Evolutionary conservation across 1,140 invertebrate genomes (phyloP).

Genomic region (Acyrthosiphon pisum): DNA sequence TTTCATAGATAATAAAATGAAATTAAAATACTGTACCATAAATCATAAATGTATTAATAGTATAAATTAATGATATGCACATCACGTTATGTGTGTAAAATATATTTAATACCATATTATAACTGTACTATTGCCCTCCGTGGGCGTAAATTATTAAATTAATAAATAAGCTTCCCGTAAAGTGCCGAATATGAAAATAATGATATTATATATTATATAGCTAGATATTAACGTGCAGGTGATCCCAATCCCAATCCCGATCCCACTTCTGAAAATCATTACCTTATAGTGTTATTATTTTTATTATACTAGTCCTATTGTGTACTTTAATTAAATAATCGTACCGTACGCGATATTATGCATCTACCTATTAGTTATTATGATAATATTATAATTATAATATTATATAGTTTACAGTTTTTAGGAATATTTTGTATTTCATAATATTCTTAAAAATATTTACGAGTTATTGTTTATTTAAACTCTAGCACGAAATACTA

Average conservation of each 20-base stretch:
- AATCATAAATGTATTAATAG: too few species aligned
- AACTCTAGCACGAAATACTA: neutral
- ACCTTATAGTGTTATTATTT: neutral
- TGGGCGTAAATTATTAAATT: too few species aligned
- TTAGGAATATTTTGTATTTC: neutral
- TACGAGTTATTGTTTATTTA: neutral
- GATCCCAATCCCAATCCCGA: too few species aligned
- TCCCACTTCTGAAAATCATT: neutral
- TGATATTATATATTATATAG: neutral
- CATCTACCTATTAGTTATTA: neutral
- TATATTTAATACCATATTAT: too few species aligned
- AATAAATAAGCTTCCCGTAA: constrained; percentile 60
- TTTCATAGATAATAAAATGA: too few species aligned
- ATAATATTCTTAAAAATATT: neutral
- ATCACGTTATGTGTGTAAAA: too few species aligned
- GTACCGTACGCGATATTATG: too few species aligned
- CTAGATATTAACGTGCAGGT: neutral
- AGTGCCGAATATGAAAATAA: neutral
- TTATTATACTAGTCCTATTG: neutral
- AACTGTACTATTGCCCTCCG: too few species aligned
- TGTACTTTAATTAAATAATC: too few species aligned
- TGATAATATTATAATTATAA: neutral
- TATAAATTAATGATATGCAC: too few species aligned
- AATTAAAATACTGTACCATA: too few species aligned
- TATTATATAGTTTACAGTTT: neutral